Evolutionary conservation across 2,888 invertebrate genomes (phyloP).

Genomic region (Drosophila picticornis): DNA sequence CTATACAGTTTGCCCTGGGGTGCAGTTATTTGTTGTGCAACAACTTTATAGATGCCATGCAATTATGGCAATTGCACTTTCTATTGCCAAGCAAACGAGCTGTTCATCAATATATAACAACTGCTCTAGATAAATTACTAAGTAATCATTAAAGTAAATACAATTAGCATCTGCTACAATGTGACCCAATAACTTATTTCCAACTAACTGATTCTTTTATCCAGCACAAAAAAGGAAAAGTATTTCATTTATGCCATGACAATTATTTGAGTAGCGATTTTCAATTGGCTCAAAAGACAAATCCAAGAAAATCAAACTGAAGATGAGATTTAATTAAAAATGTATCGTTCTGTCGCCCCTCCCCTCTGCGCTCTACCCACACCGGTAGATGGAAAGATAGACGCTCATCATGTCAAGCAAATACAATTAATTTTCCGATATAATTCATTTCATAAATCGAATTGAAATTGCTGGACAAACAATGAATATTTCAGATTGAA

Average conservation of each 20-base stretch:
- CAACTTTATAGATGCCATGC: slow-evolving; percentile 72
- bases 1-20: slow-evolving; percentile 39
- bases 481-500: slow-evolving; percentile 12
- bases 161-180: neutral
- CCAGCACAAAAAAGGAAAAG: neutral
- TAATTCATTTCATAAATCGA: slow-evolving; percentile 66
- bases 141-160: neutral
- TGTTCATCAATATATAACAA: neutral
- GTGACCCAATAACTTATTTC: neutral
- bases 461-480: slow-evolving; percentile 57
- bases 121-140: neutral
- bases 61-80: slow-evolving; percentile 72
- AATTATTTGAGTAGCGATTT: slow-evolving; percentile 48
- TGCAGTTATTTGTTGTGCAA: slow-evolving; percentile 47
- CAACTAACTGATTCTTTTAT: slow-evolving; percentile 26
- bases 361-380: neutral
- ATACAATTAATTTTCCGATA: slow-evolving; percentile 60
- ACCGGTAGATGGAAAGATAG: neutral
- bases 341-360: slow-evolving; percentile 32
- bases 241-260: slow-evolving; percentile 20
- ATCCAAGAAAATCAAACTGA: slow-evolving; percentile 32
- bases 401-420: slow-evolving; percentile 30
- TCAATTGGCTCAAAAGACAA: slow-evolving; percentile 35
- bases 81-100: slow-evolving; percentile 28
- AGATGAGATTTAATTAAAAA: slow-evolving; percentile 74